A percentile compares a stretch with the other conserved stretches of the same genome.
These are phyloP conservation scores for Pseudochirops corinnae DNA, from an alignment of 2,797 vertebrate genomes.

Conservation along the genomic window DNA sequence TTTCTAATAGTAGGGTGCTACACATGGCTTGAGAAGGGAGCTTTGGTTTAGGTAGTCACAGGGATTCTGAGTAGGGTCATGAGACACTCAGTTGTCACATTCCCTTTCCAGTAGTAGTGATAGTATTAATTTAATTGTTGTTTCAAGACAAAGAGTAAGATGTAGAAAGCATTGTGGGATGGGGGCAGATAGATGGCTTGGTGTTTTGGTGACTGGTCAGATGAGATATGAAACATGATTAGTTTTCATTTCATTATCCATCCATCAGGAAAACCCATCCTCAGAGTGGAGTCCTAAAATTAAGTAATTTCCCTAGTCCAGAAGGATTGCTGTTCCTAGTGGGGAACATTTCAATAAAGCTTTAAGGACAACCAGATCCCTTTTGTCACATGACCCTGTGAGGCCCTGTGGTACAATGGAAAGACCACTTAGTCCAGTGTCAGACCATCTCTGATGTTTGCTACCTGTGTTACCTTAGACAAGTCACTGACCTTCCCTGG, in stretches of 20 bases:
- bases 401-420: no score
- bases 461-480: no score
- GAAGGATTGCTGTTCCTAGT: not conserved
- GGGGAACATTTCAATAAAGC: not conserved
- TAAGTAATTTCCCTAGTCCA: not conserved
- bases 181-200: not conserved
- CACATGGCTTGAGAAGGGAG: no score
- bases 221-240: not conserved
- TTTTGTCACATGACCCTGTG: no score
- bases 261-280: not conserved
- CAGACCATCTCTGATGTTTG: no score
- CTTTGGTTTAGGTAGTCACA: not conserved
- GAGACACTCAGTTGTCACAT: no score
- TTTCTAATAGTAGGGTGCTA: not conserved
- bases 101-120: not conserved
- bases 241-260: not conserved
- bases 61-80: not conserved
- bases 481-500: not conserved
- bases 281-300: not conserved
- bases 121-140: not conserved
- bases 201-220: not conserved
- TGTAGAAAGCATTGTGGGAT: not conserved
- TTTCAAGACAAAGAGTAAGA: not conserved
- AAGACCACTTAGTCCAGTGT: no score
- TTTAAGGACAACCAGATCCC: not conserved